Base-by-base conservation (phyloP, 2,113 vertebrate genomes). In the Lota lota region DNA sequence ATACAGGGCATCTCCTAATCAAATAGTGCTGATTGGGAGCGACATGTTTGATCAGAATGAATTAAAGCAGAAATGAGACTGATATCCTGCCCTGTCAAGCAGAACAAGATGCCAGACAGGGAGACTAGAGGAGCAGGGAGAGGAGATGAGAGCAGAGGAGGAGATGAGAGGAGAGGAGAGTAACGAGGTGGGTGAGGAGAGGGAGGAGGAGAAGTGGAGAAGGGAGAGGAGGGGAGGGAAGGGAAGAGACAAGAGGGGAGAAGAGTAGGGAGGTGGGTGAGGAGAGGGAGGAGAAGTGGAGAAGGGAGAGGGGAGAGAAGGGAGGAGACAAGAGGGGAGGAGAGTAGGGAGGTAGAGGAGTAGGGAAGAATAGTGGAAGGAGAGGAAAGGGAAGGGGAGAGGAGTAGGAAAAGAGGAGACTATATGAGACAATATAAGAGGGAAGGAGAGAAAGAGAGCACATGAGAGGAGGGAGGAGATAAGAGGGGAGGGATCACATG, bases 31-130 rank as follows among this genome's bases (percentile, higher is more conserved):
- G 84, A 91, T 89, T 90, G 85, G 85, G 83, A 90, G 87, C 79
- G 88, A 90, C 90, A 80, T 84, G 83, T 89, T 88, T 87, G 87
- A 91, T 90, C 85, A 83, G 84, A 87, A 84, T 7, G 80, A 91
- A 88, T 88, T 89, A 90, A 87, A 84, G 86, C 79, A 81, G 82
- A 88, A 87, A 90, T 87, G 83, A 87, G 79, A 80, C 63, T 64
- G 87, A 89, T 88, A 89, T 88, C 81, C 84, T 86, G 87, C 81
- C 77, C 88, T 82, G 84, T 87, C 84, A 79, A 83, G 83, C 89
- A 82, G 66, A 84, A 77, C 61, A 22, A 70, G 51, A 79, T 54
- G 67, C 69, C 36, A 53, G 72, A 82, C 21, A 60, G 73, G 70
- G 17, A 28, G 54, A 61, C 61, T 19, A 67, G 1, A 11, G n/a